Percentiles rank a stretch among this genome's conserved stretches.
Conservation (phyloP, 2,113 vertebrate genomes). For the Scolopax mira region DNA sequence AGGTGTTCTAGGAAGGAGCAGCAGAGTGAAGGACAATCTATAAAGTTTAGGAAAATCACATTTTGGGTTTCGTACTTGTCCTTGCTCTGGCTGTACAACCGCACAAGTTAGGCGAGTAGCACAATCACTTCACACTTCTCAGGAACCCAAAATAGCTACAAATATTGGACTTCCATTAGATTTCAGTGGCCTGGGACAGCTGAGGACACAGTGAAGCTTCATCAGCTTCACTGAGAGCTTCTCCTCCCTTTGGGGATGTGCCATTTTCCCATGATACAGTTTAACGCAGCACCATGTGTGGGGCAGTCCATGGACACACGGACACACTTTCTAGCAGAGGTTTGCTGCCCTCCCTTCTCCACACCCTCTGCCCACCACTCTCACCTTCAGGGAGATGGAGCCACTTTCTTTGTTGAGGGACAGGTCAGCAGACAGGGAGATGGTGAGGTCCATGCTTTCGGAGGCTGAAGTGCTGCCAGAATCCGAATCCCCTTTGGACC, state of each 20-base stretch:
- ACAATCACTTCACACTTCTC: background rate
- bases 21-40: background rate
- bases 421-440: constrained; percentile 77
- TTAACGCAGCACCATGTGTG: background rate
- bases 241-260: background rate
- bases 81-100: background rate
- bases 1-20: background rate
- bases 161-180: background rate
- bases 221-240: background rate
- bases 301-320: too few species aligned
- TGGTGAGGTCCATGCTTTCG: constrained; percentile 81
- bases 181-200: background rate
- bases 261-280: background rate
- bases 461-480: constrained; percentile 80
- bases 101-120: background rate
- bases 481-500: constrained; percentile 78
- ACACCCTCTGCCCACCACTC: background rate
- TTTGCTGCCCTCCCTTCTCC: background rate
- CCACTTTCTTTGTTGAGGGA: constrained; percentile 79
- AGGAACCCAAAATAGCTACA: background rate
- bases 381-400: constrained; percentile 85
- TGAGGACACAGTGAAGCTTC: background rate
- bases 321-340: background rate
- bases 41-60: background rate
- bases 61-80: background rate